A percentile compares a stretch with the other conserved stretches of the same genome.
Conservation (phyloP, 1,140 invertebrate genomes). For the Euglossa dilemma region DNA sequence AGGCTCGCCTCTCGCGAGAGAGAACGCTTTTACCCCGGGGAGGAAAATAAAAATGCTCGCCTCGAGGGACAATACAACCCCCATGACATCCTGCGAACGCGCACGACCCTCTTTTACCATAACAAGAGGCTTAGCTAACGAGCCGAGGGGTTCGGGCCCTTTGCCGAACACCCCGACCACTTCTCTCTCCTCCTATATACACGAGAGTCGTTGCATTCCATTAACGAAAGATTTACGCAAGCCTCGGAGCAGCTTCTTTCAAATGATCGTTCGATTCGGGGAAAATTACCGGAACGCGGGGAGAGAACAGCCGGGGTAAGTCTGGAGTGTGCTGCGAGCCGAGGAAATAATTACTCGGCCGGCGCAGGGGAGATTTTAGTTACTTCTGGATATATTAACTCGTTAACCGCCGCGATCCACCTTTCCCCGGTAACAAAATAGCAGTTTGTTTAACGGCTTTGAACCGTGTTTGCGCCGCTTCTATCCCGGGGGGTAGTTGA, state of each 20-base stretch:
- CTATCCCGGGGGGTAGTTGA: too few relatives aligned
- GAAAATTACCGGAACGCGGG: not conserved
- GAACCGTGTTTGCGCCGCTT: too few relatives aligned
- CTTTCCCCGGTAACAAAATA: too few relatives aligned
- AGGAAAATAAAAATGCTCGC: constrained; percentile 37
- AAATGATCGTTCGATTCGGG: not conserved
- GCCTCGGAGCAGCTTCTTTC: not conserved
- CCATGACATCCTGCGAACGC: constrained; percentile 12
- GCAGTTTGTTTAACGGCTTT: too few relatives aligned
- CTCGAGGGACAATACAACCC: constrained; percentile 38
- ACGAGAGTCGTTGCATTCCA: constrained; percentile 1
- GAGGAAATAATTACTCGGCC: not conserved
- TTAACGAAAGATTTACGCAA: constrained; percentile 36
- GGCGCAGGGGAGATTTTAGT: too few relatives aligned
- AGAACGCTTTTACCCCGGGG: constrained; percentile 1
- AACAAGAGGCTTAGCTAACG: constrained; percentile 58
- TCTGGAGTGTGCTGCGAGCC: not conserved
- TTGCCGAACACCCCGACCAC: not conserved
- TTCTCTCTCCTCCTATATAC: not conserved
- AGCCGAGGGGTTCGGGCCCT: constrained; percentile 23
- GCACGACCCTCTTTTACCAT: constrained; percentile 50
- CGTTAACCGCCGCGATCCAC: too few relatives aligned
- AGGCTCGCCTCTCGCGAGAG: too few relatives aligned
- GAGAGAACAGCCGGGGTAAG: not conserved
- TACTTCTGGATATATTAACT: too few relatives aligned